Percentiles rank a stretch among this genome's conserved stretches.
Evolutionary conservation across 2,888 invertebrate species (phyloP).

Genomic region (Limnephilus lunatus): DNA sequence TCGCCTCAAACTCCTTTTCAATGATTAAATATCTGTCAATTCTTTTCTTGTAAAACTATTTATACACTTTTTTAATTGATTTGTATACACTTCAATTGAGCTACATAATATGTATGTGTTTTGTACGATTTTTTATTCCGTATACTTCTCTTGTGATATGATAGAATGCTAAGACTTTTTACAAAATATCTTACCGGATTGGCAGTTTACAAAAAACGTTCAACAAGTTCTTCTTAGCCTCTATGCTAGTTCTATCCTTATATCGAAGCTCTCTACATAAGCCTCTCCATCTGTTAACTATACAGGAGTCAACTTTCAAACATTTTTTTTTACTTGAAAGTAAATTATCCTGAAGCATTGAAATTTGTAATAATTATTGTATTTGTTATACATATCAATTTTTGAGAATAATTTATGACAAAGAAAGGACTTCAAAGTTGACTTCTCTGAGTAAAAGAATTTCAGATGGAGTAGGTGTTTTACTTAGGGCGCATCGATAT

Average conservation of each 20-base stretch:
- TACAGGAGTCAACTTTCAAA: constrained; percentile 6
- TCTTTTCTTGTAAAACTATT: constrained; percentile 50
- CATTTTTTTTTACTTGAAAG: not conserved
- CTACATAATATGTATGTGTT: constrained; percentile 48
- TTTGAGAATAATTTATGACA: not conserved
- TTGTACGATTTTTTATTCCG: constrained; percentile 61
- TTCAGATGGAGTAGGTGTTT: not conserved
- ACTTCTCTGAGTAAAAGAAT: not conserved
- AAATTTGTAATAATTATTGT: not conserved
- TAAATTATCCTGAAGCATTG: not conserved
- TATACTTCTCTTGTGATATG: constrained; percentile 64
- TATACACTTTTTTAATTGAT: constrained; percentile 47
- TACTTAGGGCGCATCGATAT: not conserved
- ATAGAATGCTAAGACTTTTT: constrained; percentile 52
- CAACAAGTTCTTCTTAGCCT: constrained; percentile 8
- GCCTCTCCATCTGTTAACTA: not conserved
- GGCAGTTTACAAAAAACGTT: constrained; percentile 27
- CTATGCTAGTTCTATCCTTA: not conserved
- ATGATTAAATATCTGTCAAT: constrained; percentile 50
- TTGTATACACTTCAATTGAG: constrained; percentile 58
- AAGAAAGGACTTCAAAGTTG: not conserved
- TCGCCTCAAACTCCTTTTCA: constrained; percentile 30
- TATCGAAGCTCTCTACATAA: not conserved
- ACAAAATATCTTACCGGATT: constrained; percentile 25
- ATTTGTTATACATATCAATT: not conserved